Percentiles rank a stretch among this genome's conserved stretches.
These are phyloP conservation scores for Scopus umbretta DNA, from an alignment of 2,113 vertebrate species.

Conservation along the genomic window DNA sequence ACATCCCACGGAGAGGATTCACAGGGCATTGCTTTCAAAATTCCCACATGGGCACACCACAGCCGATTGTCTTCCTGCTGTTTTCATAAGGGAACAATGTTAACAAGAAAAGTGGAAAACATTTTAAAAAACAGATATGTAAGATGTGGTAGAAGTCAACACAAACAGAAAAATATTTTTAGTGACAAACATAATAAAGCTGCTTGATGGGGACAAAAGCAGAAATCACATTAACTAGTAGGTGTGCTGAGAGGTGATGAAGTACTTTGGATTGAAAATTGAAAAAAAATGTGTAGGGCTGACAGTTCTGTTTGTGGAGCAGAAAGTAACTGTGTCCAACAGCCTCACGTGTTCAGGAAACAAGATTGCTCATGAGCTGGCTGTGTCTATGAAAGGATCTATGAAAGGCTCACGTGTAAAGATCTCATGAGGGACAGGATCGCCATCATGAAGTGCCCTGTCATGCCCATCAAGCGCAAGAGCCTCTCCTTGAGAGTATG, in stretches of 20 bases:
- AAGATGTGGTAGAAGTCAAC: background rate
- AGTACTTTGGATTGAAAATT: background rate
- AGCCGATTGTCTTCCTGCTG: background rate
- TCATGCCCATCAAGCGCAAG: background rate
- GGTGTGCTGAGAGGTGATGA: background rate
- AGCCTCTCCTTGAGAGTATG: accelerated
- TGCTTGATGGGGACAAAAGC: background rate
- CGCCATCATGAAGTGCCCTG: background rate
- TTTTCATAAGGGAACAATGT: background rate
- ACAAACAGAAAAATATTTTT: background rate
- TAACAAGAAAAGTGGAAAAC: background rate
- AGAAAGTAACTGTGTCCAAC: background rate
- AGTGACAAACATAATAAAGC: background rate
- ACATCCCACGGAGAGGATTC: background rate
- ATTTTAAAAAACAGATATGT: background rate
- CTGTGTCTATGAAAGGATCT: background rate
- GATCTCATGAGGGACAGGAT: background rate
- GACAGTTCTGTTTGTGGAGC: background rate
- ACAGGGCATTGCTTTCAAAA: accelerated
- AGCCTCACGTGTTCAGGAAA: background rate
- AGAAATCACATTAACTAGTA: background rate
- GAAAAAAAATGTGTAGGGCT: background rate
- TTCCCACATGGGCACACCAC: background rate
- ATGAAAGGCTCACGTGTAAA: background rate
- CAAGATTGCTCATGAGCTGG: background rate